Conservation (phyloP, 2,888 invertebrate species). For the Candidula unifasciata region DNA sequence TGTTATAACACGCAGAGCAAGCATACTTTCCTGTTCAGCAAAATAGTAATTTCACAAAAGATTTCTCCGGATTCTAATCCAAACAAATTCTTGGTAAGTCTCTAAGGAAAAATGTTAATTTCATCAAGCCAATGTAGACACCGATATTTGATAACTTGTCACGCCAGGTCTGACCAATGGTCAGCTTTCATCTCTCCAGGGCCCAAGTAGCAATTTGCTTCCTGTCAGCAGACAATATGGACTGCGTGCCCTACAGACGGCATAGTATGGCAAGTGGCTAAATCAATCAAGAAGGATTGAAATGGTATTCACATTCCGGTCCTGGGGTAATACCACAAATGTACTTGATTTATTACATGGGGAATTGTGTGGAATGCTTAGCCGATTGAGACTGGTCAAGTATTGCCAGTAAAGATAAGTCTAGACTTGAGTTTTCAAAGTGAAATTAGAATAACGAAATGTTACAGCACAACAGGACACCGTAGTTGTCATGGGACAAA, state of each 20-base stretch:
- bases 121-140: slow-evolving; percentile 7
- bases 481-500: no score
- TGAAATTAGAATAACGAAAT: not conserved
- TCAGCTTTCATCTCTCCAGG: not conserved
- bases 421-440: not conserved
- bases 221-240: slow-evolving; percentile 19
- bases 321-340: not conserved
- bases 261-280: not conserved
- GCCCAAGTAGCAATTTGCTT: not conserved
- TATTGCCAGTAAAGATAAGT: no score
- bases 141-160: not conserved
- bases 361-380: not conserved
- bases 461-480: not conserved
- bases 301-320: no score
- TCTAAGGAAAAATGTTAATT: not conserved
- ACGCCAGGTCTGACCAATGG: slow-evolving; percentile 9
- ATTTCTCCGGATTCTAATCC: not conserved
- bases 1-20: no score
- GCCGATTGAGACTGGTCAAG: not conserved
- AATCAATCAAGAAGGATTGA: slow-evolving; percentile 12
- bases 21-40: no score
- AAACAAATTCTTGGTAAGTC: not conserved
- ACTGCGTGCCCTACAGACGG: not conserved
- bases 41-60: not conserved
- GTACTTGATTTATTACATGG: not conserved